Conservation (phyloP, 2,888 invertebrate species). For the Euspilapteryx auroguttella region DNA sequence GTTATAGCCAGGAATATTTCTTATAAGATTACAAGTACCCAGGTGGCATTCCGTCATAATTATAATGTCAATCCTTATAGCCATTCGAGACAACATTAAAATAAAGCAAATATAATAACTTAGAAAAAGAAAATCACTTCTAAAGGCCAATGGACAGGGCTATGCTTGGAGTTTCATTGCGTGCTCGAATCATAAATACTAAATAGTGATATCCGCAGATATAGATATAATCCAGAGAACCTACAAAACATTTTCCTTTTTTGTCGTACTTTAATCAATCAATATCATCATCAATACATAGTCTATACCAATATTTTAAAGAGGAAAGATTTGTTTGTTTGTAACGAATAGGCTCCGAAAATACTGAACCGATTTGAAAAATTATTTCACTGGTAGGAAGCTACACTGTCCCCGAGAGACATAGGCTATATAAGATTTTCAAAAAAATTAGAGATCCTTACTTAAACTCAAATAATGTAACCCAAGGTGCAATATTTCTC, state of each 20-base stretch:
- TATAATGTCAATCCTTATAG: neutral
- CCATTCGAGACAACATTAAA: neutral
- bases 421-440: neutral
- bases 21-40: neutral
- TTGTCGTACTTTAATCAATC: too few relatives aligned
- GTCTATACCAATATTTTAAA: neutral
- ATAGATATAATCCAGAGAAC: too few relatives aligned
- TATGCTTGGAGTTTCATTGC: too few relatives aligned
- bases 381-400: neutral
- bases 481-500: too few relatives aligned
- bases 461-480: too few relatives aligned
- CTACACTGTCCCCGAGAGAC: neutral
- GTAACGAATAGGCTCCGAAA: neutral
- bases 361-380: neutral
- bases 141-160: too few relatives aligned
- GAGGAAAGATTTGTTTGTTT: neutral
- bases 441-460: neutral
- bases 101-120: too few relatives aligned
- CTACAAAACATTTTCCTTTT: too few relatives aligned
- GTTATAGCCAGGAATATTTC: neutral
- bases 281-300: too few relatives aligned
- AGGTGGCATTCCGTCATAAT: neutral
- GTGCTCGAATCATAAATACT: too few relatives aligned
- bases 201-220: too few relatives aligned
- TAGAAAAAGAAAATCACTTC: too few relatives aligned